Evolutionary conservation across 2,113 vertebrate genomes (phyloP), one percentile per base, ranked within the genome.

Genomic region (Sphyrna mokarran): DNA sequence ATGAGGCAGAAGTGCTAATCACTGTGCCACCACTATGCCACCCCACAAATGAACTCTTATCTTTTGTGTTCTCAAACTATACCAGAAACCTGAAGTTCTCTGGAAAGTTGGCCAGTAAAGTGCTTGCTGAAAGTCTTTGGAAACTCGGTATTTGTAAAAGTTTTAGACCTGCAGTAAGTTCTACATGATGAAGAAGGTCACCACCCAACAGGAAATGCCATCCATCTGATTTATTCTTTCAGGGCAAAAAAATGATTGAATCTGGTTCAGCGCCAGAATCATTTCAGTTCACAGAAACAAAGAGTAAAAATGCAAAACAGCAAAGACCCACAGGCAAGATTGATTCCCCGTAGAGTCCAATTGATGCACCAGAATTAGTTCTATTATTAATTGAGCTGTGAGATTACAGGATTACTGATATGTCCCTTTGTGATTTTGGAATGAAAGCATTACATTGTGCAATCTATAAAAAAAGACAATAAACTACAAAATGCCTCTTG

Each of bases 291-390:
- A n/a, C 4, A 91, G 89, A 91, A 63, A 22, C 89, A 91, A 63
- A 91, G 61, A 80, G n/a, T 40, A 80, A 80, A 80, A 80, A 80
- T 80, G 78, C 78, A 80, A 1, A 37, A 80, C 13, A 11, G 37
- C 13, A 80, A 80, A 16, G n/a, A 80, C 78, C 78, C 78, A 40
- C 78, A 80, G 78, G 78, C n/a, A 80, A 80, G 13, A 16, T 37
- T 80, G n/a, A 37, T 80, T 63, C 89, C 54, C 48, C 29, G 7
- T 18, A 63, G 58, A 91, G 58, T 33, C 58, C 13, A 63, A 63
- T 66, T 63, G 58, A 63, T 91, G 58, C n/a, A 58, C 33, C 89
- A 91, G 33, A 91, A 91, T 91, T n/a, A 63, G 89, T 63, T 90
- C 54, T 61, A 29, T 90, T 63, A 61, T 90, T 90, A 63, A 90